Evolutionary conservation across 2,888 invertebrate species (phyloP), one percentile per base, ranked within the genome.

Genomic region (Meganola albula): DNA sequence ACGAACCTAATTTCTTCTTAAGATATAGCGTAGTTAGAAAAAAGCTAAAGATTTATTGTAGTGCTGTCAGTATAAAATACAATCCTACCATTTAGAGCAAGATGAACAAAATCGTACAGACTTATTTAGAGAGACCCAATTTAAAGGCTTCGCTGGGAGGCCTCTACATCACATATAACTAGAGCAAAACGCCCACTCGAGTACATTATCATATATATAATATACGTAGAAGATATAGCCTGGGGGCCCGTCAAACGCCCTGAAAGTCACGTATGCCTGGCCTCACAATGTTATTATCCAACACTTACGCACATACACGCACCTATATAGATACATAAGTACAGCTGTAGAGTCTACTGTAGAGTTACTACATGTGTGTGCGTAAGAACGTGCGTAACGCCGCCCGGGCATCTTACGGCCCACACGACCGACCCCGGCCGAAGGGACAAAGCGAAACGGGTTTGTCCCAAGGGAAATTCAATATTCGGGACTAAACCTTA

Each of bases 381-480:
- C 55, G 62, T 58, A 56, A 60, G 58, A 61, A 58, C 37, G 62
- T 60, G 63, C 55, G 62, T 58, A 56, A 60, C 60, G 60, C 55
- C 62, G 74, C 83, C 83, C 83, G 83, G 83, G 84, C 83, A 80
- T 71, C 72, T 56, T 69, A 48, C 58, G 74, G 80, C 83, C 82
- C 77, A 80, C 76, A 79, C 84, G 82, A 82, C 83, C 84, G 82
- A 82, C 83, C 84, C 82, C 79, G 75, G 65, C 67, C 71, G 68
- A 83, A 85, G 84, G 85, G 84, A 84, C 84, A 85, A 84, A 83
- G 84, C 73, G 84, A 85, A 85, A 85, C 85, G 85, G 86, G 87
- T 86, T 87, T 84, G 85, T 86, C 87, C 85, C 86, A 77, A 78
- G 87, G 87, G 87, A 87, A 87, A 87, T 87, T 87, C 87, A 87